phyloP scores from a whole-genome alignment of 2,797 vertebrate genomes.

The Neomorphus geoffroyi region DNA sequence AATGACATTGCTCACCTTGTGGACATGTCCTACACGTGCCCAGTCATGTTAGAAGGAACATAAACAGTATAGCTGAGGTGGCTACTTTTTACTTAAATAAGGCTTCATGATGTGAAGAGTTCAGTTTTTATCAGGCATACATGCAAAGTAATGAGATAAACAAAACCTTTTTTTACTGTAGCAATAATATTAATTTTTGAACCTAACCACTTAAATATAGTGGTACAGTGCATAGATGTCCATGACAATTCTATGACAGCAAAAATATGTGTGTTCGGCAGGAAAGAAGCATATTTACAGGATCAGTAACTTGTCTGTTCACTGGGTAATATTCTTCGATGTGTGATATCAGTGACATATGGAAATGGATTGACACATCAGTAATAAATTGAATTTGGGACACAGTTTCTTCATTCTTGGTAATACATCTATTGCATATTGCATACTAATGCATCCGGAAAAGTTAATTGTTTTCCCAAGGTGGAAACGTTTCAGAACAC shows the following conservation, averaged over 20 bases:
- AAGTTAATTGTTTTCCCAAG: background rate
- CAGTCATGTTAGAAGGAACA: background rate
- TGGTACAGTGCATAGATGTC: background rate
- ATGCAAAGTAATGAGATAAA: background rate
- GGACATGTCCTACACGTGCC: background rate
- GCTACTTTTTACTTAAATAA: background rate
- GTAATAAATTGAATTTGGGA: background rate
- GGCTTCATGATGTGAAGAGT: background rate
- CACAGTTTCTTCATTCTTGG: background rate
- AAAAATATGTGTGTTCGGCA: background rate
- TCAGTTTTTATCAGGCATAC: background rate
- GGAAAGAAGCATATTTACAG: background rate
- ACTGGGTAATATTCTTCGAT: background rate
- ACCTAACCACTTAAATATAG: background rate
- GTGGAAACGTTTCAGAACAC: background rate
- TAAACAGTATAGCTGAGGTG: background rate
- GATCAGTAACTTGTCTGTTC: background rate
- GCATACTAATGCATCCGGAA: background rate
- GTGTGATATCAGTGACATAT: background rate
- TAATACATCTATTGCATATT: background rate
- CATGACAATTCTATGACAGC: background rate
- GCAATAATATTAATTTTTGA: background rate
- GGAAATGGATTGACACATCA: background rate
- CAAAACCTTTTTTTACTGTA: background rate
- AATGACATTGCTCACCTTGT: background rate